A percentile compares a stretch with the other conserved stretches of the same genome.
Conservation (phyloP, 2,113 vertebrate species). For the Rhipidura dahli region DNA sequence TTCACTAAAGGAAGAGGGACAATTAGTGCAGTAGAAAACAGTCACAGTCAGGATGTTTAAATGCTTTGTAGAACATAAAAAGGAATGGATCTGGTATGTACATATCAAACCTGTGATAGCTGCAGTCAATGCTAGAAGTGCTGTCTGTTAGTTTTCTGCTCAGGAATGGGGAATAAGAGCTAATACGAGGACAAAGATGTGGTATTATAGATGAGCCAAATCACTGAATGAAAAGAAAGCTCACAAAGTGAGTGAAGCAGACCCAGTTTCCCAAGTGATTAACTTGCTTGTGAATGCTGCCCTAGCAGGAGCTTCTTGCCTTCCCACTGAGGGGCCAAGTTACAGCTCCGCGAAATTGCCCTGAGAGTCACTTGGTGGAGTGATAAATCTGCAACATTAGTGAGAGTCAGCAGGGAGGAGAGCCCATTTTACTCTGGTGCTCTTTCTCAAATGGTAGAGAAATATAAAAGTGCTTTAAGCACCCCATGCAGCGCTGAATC, state of each 20-base stretch:
- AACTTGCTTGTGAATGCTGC: not conserved
- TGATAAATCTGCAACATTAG: not conserved
- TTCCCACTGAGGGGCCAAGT: not conserved
- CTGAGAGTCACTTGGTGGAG: not conserved
- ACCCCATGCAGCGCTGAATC: rapidly evolving
- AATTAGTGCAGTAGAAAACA: not conserved
- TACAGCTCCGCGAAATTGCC: not conserved
- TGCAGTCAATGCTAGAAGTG: not conserved
- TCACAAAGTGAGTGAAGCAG: not conserved
- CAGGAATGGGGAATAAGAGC: not conserved
- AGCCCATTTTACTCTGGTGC: not conserved
- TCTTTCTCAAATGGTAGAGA: not conserved
- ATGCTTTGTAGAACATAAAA: not conserved
- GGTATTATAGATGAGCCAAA: not conserved
- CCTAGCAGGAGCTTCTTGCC: not conserved
- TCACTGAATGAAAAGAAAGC: not conserved
- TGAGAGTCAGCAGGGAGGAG: not conserved
- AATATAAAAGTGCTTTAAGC: not conserved
- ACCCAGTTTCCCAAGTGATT: not conserved
- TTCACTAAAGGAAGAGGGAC: not conserved
- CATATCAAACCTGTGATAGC: not conserved
- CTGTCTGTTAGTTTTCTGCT: not conserved
- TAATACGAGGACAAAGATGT: not conserved
- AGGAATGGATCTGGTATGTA: not conserved
- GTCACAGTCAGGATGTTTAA: not conserved